phyloP scores from a whole-genome alignment of 2,888 invertebrate species.

The Oxytorus armatus region DNA sequence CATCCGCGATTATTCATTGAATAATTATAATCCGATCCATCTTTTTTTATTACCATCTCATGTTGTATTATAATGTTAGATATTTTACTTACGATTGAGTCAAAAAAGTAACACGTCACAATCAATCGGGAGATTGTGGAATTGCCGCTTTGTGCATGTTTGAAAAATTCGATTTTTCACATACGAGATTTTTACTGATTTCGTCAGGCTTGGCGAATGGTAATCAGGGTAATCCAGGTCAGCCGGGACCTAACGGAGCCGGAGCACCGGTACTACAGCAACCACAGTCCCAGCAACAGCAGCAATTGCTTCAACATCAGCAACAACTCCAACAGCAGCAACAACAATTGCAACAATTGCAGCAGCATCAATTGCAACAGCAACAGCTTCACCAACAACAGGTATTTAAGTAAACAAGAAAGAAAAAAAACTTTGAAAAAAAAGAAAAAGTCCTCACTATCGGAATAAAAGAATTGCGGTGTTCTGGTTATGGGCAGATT shows the following conservation, averaged over 20 bases:
- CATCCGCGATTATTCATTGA: too few species aligned
- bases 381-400: constrained; percentile 87
- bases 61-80: too few species aligned
- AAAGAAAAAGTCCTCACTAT: constrained; percentile 23
- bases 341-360: constrained; percentile 87
- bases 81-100: too few species aligned
- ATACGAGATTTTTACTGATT: too few species aligned
- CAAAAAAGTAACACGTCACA: too few species aligned
- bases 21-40: too few species aligned
- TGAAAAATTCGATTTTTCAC: neutral
- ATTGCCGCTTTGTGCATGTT: neutral
- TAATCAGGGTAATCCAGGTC: constrained; percentile 78
- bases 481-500: constrained; percentile 22
- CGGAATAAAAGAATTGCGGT: constrained; percentile 36
- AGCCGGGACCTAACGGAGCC: constrained; percentile 77
- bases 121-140: neutral
- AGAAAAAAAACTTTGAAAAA: constrained; percentile 18
- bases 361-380: constrained; percentile 85
- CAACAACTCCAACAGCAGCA: constrained; percentile 85
- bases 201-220: constrained; percentile 79
- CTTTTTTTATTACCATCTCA: too few species aligned
- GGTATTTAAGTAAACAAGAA: constrained; percentile 81
- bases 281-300: constrained; percentile 83
- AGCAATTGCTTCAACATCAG: constrained; percentile 84
- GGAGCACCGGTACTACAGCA: constrained; percentile 79